Percentiles rank a stretch among this genome's conserved stretches.
phyloP scores from a whole-genome alignment of 2,113 vertebrate genomes.

The Xenopus laevis region DNA sequence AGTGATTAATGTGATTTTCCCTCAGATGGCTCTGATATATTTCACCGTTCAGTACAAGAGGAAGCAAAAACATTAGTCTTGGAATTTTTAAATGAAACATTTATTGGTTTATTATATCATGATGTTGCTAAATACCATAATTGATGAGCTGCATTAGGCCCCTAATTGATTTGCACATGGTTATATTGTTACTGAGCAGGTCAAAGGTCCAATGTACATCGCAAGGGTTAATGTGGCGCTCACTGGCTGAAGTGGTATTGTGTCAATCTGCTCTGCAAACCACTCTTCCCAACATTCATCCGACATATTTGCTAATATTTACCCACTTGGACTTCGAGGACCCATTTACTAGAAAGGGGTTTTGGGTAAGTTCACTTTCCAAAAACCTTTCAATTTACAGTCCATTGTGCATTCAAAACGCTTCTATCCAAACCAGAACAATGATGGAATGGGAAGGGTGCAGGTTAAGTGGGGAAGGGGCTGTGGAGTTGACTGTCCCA shows the following conservation, averaged over 20 bases:
- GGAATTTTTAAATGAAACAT: neutral
- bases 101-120: neutral
- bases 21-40: neutral
- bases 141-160: constrained; percentile 3
- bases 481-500: too few relatives aligned
- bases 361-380: neutral
- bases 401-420: too few relatives aligned
- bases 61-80: neutral
- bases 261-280: neutral
- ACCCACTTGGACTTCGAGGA: neutral
- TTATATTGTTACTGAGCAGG: neutral
- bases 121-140: neutral
- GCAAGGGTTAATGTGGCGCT: neutral
- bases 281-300: neutral
- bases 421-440: too few relatives aligned
- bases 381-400: too few relatives aligned
- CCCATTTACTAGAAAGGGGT: neutral
- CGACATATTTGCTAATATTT: neutral
- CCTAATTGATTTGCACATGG: neutral
- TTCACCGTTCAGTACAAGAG: neutral
- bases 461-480: too few relatives aligned
- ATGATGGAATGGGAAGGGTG: too few relatives aligned
- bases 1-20: neutral
- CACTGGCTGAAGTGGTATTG: neutral
- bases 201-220: neutral